Evolutionary conservation across 2,113 vertebrate species (phyloP).

Genomic region (Erythrocercus mccallii): DNA sequence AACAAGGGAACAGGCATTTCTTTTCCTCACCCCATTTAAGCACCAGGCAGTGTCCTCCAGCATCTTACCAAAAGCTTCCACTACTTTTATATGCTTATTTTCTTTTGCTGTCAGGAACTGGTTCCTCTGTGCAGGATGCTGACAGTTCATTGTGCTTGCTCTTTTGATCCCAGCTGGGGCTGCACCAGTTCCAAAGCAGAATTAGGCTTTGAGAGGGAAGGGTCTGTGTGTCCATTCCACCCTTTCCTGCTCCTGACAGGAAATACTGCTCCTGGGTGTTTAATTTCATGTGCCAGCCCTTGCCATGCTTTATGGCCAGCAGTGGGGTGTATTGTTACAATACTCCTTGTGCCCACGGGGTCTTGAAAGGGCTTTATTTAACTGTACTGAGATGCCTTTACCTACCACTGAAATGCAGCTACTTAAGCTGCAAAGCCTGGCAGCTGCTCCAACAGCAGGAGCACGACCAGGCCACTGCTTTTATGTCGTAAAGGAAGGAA

Average conservation of each 20-base stretch:
- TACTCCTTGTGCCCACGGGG: background rate
- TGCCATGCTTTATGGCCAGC: background rate
- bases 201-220: background rate
- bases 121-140: background rate
- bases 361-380: background rate
- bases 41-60: background rate
- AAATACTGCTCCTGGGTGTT: background rate
- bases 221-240: background rate
- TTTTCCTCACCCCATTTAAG: background rate
- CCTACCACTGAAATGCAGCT: background rate
- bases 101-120: background rate
- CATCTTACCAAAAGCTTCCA: background rate
- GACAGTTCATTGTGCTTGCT: background rate
- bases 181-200: background rate
- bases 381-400: background rate
- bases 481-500: background rate
- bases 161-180: background rate
- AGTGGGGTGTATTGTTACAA: background rate
- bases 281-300: background rate
- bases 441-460: constrained; percentile 37
- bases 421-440: background rate
- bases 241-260: background rate
- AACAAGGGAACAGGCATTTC: background rate
- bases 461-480: background rate
- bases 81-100: background rate